Base-by-base conservation (phyloP, 2,888 invertebrate species). In the Zygothrica quintamaculata region DNA sequence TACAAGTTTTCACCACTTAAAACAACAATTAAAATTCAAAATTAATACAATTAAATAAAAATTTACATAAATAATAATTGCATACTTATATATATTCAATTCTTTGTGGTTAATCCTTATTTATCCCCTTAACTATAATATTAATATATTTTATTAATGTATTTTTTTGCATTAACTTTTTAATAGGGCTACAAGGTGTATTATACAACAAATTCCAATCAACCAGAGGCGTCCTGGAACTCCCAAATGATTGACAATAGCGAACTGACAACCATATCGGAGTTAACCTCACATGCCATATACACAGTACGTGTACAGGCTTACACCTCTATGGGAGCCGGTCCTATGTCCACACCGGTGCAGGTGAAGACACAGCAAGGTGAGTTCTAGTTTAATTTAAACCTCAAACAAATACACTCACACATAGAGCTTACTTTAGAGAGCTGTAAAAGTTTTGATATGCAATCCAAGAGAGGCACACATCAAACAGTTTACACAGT, bases 291-390 rank as follows among this genome's bases (percentile, higher is more conserved):
- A 0, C 96, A 97, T 91, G 96, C 96, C 12, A 98, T 98, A 73
- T 99, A 99, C 92, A 98, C 98, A 44, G 97, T 99, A 86, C 93
- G 96, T 57, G 98, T 98, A 3, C 97, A 97, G 89, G 98, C 98
- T 1, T 96, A 95, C 90, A 98, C 98, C 5, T 96, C 96, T 11
- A 97, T 98, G 66, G 99, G 99, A 0, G 97, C 97, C 36, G 98
- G 99, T 43, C 99, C 99, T 0, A 93, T 98, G 77, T 98, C 98
- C 74, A 94, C 95, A 2, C 97, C 98, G n/a, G 97, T 98, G n/a
- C 97, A 98, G 91, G 98, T 99, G 84, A 97, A 98, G 92, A 99
- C 98, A 22, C 97, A 98, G 89, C 98, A 97, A 94, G 99, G 96
- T 96, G 91, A 89, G 91, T 29, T 2, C 29, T 2, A 29, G 29